Base-by-base conservation (phyloP, 2,797 vertebrate genomes). In the Melanotaenia parkinsoni region DNA sequence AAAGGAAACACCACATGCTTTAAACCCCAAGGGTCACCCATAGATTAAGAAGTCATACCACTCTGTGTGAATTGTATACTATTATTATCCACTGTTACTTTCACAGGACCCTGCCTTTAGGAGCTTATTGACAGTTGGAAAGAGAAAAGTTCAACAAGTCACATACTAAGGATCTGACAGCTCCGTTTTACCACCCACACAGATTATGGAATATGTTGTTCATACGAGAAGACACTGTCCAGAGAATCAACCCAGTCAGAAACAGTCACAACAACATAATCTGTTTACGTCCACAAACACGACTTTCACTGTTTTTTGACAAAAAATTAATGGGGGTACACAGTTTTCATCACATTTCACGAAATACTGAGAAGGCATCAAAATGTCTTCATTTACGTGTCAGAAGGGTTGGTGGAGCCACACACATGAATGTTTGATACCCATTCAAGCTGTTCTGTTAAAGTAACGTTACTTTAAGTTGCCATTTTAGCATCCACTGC, bases 1-100 rank as follows among this genome's bases (percentile, higher is more conserved):
- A 78, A 58, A 24, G 33, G 80, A 88, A 87, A 79, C 63, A 37
- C 66, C 68, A 70, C 82, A 61, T 81, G 76, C 87, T 77, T 47
- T 38, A 66, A 58, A 40, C 70, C 67, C 24, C 18, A 0, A 6
- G 79, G 58, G 85, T 83, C 79, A 47, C 35, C 1, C 11, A 35
- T 40, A 85, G 20, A 57, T 83, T 68, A 61, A 53, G 62, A 20
- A 76, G 79, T 85, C 83, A 33, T 26, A 77, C 57, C 84, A 73
- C 79, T 79, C 82, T 69, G 59, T 76, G 73, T 74, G 82, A 87
- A 77, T 74, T 38, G 53, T 68, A 51, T 14, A 26, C 62, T 54
- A 24, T 38, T 79, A 54, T 79, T 63, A 74, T 20, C 1, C 65
- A 20, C 74, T 74, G 81, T 63, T 85, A 72, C 83, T 78, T 83